phyloP scores from a whole-genome alignment of 2,888 invertebrate species.

The Heliconius ethilla region DNA sequence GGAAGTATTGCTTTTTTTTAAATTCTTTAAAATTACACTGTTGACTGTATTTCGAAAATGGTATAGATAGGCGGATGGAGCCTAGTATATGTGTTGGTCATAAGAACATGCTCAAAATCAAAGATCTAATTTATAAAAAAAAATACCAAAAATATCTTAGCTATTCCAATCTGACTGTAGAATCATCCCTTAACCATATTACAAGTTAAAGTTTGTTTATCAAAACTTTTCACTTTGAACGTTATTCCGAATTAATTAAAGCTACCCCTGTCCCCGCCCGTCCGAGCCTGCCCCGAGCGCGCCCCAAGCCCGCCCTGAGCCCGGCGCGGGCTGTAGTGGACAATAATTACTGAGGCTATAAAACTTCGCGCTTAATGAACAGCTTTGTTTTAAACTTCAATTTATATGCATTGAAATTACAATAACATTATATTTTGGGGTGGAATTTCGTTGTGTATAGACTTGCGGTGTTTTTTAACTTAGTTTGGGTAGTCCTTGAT shows the following conservation, averaged over 20 bases:
- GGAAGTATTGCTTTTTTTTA: too few relatives aligned
- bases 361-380: constrained; percentile 34
- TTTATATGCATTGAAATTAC: constrained; percentile 31
- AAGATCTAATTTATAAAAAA: background rate
- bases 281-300: too few relatives aligned
- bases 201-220: constrained; percentile 39
- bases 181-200: constrained; percentile 18
- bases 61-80: too few relatives aligned
- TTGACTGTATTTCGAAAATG: too few relatives aligned
- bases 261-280: background rate
- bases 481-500: background rate
- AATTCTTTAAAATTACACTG: too few relatives aligned
- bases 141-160: background rate
- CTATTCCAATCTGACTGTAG: background rate
- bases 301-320: background rate
- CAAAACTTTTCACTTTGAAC: constrained; percentile 32
- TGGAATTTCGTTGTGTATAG: background rate
- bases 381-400: constrained; percentile 33
- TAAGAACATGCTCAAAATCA: too few relatives aligned
- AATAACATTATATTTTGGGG: constrained; percentile 21
- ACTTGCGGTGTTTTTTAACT: background rate
- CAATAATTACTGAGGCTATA: constrained; percentile 33
- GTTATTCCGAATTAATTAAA: constrained; percentile 34
- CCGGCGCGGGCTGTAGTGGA: constrained; percentile 32
- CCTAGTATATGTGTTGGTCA: too few relatives aligned